A percentile compares a stretch with the other conserved stretches of the same genome.
phyloP scores from a whole-genome alignment of 2,113 vertebrate genomes.

The Cololabis saira region DNA sequence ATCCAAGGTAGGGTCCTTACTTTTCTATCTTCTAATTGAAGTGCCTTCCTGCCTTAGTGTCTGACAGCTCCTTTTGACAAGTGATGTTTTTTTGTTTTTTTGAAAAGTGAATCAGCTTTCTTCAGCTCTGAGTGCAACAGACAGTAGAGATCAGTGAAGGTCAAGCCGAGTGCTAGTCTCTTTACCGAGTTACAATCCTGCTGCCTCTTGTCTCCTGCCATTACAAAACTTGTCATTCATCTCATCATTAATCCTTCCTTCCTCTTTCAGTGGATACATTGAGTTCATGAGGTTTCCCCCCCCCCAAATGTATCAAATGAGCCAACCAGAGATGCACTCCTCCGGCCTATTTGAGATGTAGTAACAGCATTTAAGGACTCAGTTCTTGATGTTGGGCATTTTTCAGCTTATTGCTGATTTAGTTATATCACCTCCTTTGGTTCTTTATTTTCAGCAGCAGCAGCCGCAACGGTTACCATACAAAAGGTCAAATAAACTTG shows the following conservation, averaged over 20 bases:
- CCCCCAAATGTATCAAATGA: conserved; percentile 11
- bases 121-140: conserved; percentile 73
- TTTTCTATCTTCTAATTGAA: conserved; percentile 77
- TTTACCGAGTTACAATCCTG: conserved; percentile 51
- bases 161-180: conserved; percentile 73
- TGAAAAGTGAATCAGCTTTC: conserved; percentile 77
- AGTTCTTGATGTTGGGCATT: conserved; percentile 1
- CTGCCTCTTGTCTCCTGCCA: conserved; percentile 72
- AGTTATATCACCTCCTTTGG: neutral
- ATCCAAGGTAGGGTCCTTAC: conserved; percentile 65
- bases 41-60: conserved; percentile 76
- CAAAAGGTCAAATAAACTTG: neutral
- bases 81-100: conserved; percentile 68
- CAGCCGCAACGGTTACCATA: neutral
- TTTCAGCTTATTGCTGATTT: conserved; percentile 7
- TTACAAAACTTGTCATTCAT: conserved; percentile 75
- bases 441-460: neutral
- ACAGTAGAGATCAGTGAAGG: conserved; percentile 77
- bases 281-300: conserved; percentile 25
- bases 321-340: conserved; percentile 5
- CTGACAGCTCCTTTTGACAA: conserved; percentile 79
- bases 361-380: conserved; percentile 1
- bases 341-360: conserved; percentile 1
- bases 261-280: conserved; percentile 34
- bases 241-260: conserved; percentile 59